Evolutionary conservation across 2,888 invertebrate species (phyloP), one percentile per base, ranked within the genome.

Genomic region (Eupeodes latifasciatus): DNA sequence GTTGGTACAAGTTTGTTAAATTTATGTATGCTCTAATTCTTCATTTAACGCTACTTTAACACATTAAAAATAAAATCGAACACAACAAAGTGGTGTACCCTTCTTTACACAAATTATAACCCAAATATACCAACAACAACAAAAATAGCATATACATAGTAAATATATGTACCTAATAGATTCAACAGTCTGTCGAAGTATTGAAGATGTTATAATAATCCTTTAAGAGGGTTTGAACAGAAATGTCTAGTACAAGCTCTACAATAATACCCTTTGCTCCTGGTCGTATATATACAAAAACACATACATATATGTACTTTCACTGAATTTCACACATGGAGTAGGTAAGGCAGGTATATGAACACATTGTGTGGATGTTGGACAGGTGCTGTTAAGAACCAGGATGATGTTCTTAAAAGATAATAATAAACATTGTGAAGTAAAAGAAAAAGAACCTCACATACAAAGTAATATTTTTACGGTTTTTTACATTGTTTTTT

Each of bases 251-350:
- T 34, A 76, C 19, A 72, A 80, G 44, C 69, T 19, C 69, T 34
- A 72, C 16, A 59, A 57, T 47, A 44, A 44, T 14, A 80, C 57
- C 44, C 40, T 66, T 44, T 49, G 4, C 34, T 57, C 36, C 14
- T 53, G 27, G 14, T 27, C 27, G 27, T 27, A 4, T 40, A 40
- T 40, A 40, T 40, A 40, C 40, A 7, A 19, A 19, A 19, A 19
- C 3, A 27, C 27, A 27, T 27, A 1, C 1, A 2, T 2, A 27
- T 2, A 27, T 34, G 12, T 19, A 57, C 27, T 61, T 44, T 69
- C 64, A 77, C 49, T 71, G n/a, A 51, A 72, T 40, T 47, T 57
- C 19, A 57, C 62, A 64, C 57, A 82, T 67, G 14, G 53, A 51
- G 40, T 40, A 5, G 40, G 40, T 7, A 9, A 9, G 9, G 40